A percentile compares a stretch with the other conserved stretches of the same genome.
These are phyloP conservation scores for Podarcis siculus DNA, from an alignment of 2,797 vertebrate species.

Conservation along the genomic window DNA sequence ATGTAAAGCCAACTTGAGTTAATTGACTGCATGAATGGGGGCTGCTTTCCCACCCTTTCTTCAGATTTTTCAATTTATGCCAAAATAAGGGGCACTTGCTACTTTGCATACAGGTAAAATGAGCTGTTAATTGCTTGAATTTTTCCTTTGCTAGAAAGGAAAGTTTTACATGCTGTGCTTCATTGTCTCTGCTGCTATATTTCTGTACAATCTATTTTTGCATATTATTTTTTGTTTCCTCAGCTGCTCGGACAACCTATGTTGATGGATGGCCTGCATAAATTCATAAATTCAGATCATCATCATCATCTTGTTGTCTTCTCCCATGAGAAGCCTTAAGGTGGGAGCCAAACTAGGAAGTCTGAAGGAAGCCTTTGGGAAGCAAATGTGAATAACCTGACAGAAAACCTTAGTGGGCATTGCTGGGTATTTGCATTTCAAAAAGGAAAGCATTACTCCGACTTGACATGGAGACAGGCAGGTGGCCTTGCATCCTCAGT, in stretches of 20 bases:
- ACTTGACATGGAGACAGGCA: neutral
- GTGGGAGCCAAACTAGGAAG: neutral
- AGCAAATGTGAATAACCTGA: neutral
- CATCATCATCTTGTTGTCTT: neutral
- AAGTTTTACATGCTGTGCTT: neutral
- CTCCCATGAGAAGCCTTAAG: neutral
- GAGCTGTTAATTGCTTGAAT: too few relatives aligned
- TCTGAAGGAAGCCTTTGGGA: neutral
- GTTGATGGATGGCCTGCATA: neutral
- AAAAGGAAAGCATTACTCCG: neutral
- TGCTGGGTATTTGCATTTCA: neutral
- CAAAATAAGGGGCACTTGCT: too few relatives aligned
- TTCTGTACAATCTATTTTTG: neutral
- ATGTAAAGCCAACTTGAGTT: neutral
- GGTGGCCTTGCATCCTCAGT: neutral
- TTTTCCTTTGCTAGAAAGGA: neutral
- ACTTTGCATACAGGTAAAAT: neutral
- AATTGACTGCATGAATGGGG: too few relatives aligned
- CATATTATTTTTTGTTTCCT: neutral
- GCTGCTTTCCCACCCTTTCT: too few relatives aligned
- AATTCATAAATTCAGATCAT: too few relatives aligned
- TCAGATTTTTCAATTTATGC: too few relatives aligned
- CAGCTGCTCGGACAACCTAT: neutral
- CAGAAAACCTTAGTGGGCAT: neutral
- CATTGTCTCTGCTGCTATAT: neutral